phyloP scores from a whole-genome alignment of 2,113 vertebrate genomes.

The Sebastes fasciatus region DNA sequence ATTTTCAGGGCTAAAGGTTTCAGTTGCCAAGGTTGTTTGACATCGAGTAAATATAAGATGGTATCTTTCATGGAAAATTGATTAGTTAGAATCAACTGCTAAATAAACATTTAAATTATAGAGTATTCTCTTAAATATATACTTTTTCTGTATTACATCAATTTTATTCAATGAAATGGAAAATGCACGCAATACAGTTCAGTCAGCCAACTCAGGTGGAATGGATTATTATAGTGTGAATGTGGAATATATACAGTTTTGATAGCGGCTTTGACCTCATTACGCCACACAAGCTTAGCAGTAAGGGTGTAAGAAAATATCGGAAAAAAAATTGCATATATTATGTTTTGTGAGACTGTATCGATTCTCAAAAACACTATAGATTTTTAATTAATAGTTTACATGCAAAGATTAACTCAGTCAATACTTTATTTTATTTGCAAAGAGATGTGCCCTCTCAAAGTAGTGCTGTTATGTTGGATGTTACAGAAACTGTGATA shows the following conservation, averaged over 20 bases:
- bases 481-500: too few relatives aligned
- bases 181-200: not conserved
- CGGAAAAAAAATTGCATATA: too few relatives aligned
- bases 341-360: too few relatives aligned
- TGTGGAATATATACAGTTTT: not conserved
- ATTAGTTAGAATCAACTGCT: not conserved
- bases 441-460: too few relatives aligned
- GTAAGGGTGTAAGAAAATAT: too few relatives aligned
- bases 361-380: too few relatives aligned
- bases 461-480: too few relatives aligned
- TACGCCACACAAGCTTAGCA: too few relatives aligned
- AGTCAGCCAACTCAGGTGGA: not conserved
- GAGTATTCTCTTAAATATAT: not conserved
- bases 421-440: too few relatives aligned
- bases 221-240: not conserved
- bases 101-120: not conserved
- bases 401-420: too few relatives aligned
- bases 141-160: not conserved
- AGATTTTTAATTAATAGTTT: too few relatives aligned
- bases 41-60: constrained; percentile 1
- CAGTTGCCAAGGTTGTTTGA: not conserved
- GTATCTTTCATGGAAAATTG: constrained; percentile 14
- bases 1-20: constrained; percentile 28
- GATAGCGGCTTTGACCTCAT: not conserved
- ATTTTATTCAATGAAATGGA: not conserved